These are phyloP conservation scores for Kryptolebias marmoratus DNA, from an alignment of 2,113 vertebrate genomes.

Conservation along the genomic window DNA sequence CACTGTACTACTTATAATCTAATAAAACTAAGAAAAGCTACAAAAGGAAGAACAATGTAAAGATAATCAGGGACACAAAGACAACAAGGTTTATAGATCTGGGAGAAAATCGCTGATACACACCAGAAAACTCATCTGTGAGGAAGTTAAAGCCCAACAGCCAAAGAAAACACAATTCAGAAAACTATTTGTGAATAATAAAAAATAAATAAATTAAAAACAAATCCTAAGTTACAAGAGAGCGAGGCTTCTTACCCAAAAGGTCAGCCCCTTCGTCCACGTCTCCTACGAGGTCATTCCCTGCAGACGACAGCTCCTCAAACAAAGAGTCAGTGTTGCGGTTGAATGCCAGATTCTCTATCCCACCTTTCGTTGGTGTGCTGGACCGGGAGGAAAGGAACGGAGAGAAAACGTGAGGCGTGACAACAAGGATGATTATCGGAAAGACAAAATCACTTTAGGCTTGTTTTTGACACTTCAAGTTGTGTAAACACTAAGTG, in stretches of 20 bases:
- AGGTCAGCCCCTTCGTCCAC: constrained; percentile 97
- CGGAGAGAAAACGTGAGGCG: not conserved
- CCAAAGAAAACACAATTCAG: constrained; percentile 24
- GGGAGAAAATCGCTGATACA: constrained; percentile 81
- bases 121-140: constrained; percentile 96
- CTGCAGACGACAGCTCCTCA: constrained; percentile 96
- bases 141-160: constrained; percentile 61
- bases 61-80: not conserved
- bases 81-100: not conserved
- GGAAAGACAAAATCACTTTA: not conserved
- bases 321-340: constrained; percentile 98
- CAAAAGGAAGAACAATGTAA: not conserved
- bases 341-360: constrained; percentile 94
- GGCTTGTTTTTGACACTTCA: too few relatives aligned
- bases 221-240: not conserved
- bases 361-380: constrained; percentile 90
- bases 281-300: constrained; percentile 93
- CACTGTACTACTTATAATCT: not conserved
- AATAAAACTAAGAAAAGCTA: not conserved
- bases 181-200: constrained; percentile 2
- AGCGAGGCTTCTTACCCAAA: constrained; percentile 84
- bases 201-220: not conserved
- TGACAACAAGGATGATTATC: not conserved
- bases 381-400: constrained; percentile 65
- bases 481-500: too few relatives aligned